These are phyloP conservation scores for Lytechinus pictus DNA, from an alignment of 35 echinoderm and acorn worm species.

Conservation along the genomic window DNA sequence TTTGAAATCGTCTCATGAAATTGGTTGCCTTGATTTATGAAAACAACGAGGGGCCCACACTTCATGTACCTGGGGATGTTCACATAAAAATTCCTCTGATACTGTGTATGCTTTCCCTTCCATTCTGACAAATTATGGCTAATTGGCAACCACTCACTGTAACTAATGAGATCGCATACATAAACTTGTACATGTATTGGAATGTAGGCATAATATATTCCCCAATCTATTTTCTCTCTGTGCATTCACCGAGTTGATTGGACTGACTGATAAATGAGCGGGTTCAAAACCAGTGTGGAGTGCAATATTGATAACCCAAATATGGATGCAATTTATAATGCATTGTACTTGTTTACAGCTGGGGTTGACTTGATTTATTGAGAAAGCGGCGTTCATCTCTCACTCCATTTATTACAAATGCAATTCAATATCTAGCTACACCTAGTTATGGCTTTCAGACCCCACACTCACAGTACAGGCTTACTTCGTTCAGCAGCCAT, in stretches of 20 bases:
- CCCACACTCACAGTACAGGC: neutral
- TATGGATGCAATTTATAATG: neutral
- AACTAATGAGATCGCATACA: neutral
- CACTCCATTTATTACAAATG: neutral
- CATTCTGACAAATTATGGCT: neutral
- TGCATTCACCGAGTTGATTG: neutral
- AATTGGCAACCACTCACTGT: neutral
- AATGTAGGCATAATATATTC: neutral
- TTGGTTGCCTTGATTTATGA: too few species aligned
- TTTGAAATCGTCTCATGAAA: too few species aligned
- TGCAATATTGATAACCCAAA: neutral
- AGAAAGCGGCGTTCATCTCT: neutral
- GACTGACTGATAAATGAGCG: neutral
- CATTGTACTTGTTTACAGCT: neutral
- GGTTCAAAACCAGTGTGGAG: neutral
- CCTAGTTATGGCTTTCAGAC: neutral
- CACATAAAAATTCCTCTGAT: too few species aligned
- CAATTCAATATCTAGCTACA: neutral
- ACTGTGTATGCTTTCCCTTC: too few species aligned
- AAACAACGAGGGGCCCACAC: too few species aligned
- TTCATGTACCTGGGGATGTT: too few species aligned
- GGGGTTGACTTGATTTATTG: neutral
- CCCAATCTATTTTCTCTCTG: neutral
- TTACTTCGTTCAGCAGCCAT: too few species aligned
- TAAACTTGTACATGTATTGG: neutral